A percentile compares a stretch with the other conserved stretches of the same genome.
Conservation (phyloP, 2,113 vertebrate species). For the Actenoides hombroni region DNA sequence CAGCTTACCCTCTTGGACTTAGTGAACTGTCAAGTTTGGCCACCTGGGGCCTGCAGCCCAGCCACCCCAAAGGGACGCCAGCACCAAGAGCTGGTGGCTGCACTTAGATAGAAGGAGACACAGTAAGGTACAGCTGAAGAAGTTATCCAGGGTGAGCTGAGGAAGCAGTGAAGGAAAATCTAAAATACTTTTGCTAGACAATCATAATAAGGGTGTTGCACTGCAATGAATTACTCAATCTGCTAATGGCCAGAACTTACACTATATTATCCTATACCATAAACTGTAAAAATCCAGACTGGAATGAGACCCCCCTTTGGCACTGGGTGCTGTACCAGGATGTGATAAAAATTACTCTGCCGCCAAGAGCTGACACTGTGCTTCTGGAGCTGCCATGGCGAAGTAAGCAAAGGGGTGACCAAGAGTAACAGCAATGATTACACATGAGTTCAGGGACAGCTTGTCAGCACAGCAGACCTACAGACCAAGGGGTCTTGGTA, state of each 20-base stretch:
- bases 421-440: not conserved
- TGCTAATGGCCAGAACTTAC: not conserved
- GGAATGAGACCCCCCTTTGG: not conserved
- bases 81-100: not conserved
- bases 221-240: not conserved
- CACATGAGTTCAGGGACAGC: not conserved
- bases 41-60: not conserved
- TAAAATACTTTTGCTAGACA: not conserved
- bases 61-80: rapidly evolving
- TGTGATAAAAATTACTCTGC: not conserved
- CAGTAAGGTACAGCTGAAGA: not conserved
- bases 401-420: not conserved
- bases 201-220: not conserved
- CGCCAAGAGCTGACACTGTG: not conserved
- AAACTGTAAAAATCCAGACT: not conserved
- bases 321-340: not conserved
- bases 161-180: not conserved
- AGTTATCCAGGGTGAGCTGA: not conserved
- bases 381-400: not conserved
- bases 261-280: not conserved
- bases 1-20: not conserved
- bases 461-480: not conserved
- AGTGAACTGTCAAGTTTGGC: not conserved
- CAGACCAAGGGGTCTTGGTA: not conserved
- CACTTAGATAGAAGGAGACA: not conserved